Conservation (phyloP, 2,113 vertebrate species). For the Cebidichthys violaceus region DNA sequence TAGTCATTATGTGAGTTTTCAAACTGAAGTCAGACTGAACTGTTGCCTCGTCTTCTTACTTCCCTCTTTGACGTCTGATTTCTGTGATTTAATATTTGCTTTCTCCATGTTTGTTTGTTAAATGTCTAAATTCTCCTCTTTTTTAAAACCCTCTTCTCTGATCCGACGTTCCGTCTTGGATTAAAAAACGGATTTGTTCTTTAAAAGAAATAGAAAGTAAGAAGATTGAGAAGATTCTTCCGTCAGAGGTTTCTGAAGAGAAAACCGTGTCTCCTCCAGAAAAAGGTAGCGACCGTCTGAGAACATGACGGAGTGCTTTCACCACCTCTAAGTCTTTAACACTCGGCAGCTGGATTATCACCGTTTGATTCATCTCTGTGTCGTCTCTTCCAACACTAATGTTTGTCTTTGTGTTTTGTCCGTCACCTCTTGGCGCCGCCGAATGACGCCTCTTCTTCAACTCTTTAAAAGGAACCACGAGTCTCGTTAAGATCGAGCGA, state of each 20-base stretch:
- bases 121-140: conserved; percentile 39
- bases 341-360: conserved; percentile 43
- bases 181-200: conserved; percentile 42
- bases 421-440: conserved; percentile 74
- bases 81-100: background rate
- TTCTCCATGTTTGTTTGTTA: conserved; percentile 29
- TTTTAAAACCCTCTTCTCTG: conserved; percentile 3
- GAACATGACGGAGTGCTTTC: conserved; percentile 9
- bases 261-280: conserved; percentile 52
- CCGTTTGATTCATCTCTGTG: conserved; percentile 27
- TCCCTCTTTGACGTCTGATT: background rate
- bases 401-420: conserved; percentile 71
- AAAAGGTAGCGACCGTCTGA: conserved; percentile 67
- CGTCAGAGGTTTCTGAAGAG: conserved; percentile 41
- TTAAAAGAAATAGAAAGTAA: conserved; percentile 56
- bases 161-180: conserved; percentile 26
- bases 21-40: conserved; percentile 5
- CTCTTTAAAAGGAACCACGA: conserved; percentile 57
- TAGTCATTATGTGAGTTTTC: too few species aligned
- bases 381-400: conserved; percentile 53
- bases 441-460: conserved; percentile 71
- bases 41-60: conserved; percentile 9
- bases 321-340: conserved; percentile 24
- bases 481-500: conserved; percentile 40
- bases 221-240: conserved; percentile 57